Conservation (phyloP, 2,797 vertebrate genomes). For the Acipenser ruthenus region DNA sequence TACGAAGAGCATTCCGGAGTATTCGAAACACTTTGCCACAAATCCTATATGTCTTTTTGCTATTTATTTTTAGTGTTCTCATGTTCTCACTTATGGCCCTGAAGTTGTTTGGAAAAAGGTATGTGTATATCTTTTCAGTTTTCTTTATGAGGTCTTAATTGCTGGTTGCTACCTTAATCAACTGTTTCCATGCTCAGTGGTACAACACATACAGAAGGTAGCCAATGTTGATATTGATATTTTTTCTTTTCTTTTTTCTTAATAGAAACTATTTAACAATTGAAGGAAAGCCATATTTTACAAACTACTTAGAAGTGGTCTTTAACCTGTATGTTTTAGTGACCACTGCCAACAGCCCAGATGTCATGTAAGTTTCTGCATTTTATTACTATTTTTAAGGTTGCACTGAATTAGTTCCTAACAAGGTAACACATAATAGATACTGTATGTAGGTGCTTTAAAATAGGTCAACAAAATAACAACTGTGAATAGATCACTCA, state of each 20-base stretch:
- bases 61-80: slow-evolving; percentile 86
- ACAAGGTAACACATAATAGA: too few species aligned
- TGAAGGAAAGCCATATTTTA: slow-evolving; percentile 73
- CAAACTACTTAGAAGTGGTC: slow-evolving; percentile 69
- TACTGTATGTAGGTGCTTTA: too few species aligned
- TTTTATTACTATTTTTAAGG: background rate
- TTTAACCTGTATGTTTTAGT: slow-evolving; percentile 90
- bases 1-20: slow-evolving; percentile 80
- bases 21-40: slow-evolving; percentile 84
- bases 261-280: slow-evolving; percentile 66
- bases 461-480: too few species aligned
- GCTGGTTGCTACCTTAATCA: background rate
- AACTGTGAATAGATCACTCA: too few species aligned
- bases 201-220: too few species aligned
- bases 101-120: slow-evolving; percentile 84
- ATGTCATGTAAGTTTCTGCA: slow-evolving; percentile 71
- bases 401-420: too few species aligned
- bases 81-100: slow-evolving; percentile 89
- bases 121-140: slow-evolving; percentile 15
- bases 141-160: background rate
- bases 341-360: slow-evolving; percentile 86
- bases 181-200: too few species aligned
- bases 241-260: slow-evolving; percentile 13
- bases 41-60: slow-evolving; percentile 78
- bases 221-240: background rate